Percentiles rank a stretch among this genome's conserved stretches.
Evolutionary conservation across 1,140 invertebrate genomes (phyloP).

Genomic region (Bombus difficillimus): DNA sequence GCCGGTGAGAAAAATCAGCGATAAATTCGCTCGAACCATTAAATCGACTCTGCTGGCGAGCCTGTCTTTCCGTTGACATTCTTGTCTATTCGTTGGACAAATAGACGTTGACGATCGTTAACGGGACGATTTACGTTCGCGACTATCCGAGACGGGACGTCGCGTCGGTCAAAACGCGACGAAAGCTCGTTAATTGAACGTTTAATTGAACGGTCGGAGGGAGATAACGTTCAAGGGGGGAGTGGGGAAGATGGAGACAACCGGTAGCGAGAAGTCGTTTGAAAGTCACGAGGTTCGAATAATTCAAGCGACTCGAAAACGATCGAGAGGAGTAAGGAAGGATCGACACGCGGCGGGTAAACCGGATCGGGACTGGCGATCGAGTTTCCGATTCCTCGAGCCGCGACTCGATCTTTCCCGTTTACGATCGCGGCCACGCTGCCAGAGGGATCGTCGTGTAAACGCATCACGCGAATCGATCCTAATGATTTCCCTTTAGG

Average conservation of each 20-base stretch:
- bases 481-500: constrained; percentile 49
- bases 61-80: neutral
- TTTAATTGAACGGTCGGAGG: constrained; percentile 1
- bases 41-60: neutral
- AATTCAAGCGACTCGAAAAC: constrained; percentile 38
- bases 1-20: no score
- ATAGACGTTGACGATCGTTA: constrained; percentile 17
- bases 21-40: neutral
- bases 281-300: constrained; percentile 2
- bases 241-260: no score
- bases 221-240: no score
- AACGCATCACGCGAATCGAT: constrained; percentile 36
- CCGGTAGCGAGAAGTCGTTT: neutral
- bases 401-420: constrained; percentile 24
- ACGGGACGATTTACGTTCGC: neutral
- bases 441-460: constrained; percentile 10
- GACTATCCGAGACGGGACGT: neutral
- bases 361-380: constrained; percentile 26
- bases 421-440: constrained; percentile 19
- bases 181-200: constrained; percentile 25
- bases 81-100: neutral
- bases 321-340: neutral
- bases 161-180: neutral
- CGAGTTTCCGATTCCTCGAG: constrained; percentile 39
- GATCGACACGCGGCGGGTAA: constrained; percentile 1